Base-by-base conservation (phyloP, 1,140 invertebrate species). In the Luehdorfia chinensis region DNA sequence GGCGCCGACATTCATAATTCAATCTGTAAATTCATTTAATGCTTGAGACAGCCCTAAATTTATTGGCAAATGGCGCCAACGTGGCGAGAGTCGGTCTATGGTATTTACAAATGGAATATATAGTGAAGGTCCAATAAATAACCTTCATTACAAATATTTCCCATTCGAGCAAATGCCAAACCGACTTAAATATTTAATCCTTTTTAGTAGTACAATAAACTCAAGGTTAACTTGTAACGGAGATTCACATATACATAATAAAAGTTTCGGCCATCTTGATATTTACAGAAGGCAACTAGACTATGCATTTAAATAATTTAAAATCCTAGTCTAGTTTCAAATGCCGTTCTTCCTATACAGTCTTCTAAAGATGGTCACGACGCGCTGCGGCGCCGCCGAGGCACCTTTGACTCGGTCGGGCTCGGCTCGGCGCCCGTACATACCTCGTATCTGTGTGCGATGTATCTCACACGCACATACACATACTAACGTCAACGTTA, bases 11-110 rank as follows among this genome's bases (percentile, higher is more conserved):
- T 66, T 72, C 70, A 77, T 79, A 78, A 73, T 69, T 76, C 66
- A 78, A 73, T 76, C 66, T 66, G 66, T 66, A 68, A 75, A 79
- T 80, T 83, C 68, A 78, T 78, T 75, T 75, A 65, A 75, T 78
- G 66, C 70, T 59, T 59, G 73, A 74, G 74, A 76, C 77, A 72
- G 71, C 72, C 77, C 75, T 77, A 78, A 77, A 77, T 80, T 84
- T 84, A 84, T 81, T 72, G 72, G 72, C 72, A 61, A 70, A 70
- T 67, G 79, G 79, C 79, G 79, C 76, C 76, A 70, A 61, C 43
- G 55, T 36, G 57, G 67, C 75, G 79, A 75, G 69, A 72, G 55
- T 63, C 58, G 62, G 58, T 64, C 73, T 70, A 75, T 56, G 53
- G 62, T 62, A 67, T 70, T 66, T 67, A 51, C 56, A 68, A 69